Conservation (phyloP, 1,140 invertebrate genomes). For the Drosophila azteca region DNA sequence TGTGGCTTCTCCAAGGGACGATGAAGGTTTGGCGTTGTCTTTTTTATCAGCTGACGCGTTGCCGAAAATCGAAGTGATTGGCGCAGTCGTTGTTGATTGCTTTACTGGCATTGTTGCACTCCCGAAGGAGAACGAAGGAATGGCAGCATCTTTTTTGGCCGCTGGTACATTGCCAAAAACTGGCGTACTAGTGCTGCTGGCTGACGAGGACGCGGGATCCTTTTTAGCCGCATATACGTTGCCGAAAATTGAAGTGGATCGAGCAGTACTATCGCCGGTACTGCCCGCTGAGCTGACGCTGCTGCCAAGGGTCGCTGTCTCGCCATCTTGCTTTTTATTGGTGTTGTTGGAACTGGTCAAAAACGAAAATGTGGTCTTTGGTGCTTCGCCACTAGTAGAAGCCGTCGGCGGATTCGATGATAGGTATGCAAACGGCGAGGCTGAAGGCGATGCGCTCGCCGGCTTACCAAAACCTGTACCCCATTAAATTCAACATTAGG, state of each 20-base stretch:
- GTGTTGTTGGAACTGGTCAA: slow-evolving; percentile 1
- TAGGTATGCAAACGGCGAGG: slow-evolving; percentile 86
- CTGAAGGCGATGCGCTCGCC: slow-evolving; percentile 11
- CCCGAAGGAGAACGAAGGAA: too few species aligned
- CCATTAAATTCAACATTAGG: background rate
- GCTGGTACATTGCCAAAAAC: too few species aligned
- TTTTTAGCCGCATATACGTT: background rate
- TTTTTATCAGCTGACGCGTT: slow-evolving; percentile 28
- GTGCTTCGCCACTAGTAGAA: background rate
- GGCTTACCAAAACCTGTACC: slow-evolving; percentile 58
- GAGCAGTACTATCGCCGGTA: slow-evolving; percentile 11
- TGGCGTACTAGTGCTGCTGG: too few species aligned
- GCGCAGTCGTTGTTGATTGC: too few species aligned
- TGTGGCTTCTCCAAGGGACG: background rate
- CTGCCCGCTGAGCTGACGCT: slow-evolving; percentile 8
- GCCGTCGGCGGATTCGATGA: slow-evolving; percentile 67
- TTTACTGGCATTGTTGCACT: too few species aligned
- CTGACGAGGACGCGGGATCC: too few species aligned
- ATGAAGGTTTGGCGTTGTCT: background rate
- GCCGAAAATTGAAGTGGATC: slow-evolving; percentile 48
- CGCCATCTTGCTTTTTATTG: too few species aligned
- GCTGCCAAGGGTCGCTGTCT: background rate
- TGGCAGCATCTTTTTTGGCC: too few species aligned
- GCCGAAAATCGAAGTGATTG: slow-evolving; percentile 47
- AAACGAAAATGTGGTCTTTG: slow-evolving; percentile 28